Base-by-base conservation (phyloP, 2,113 vertebrate species). In the Laterallus jamaicensis region DNA sequence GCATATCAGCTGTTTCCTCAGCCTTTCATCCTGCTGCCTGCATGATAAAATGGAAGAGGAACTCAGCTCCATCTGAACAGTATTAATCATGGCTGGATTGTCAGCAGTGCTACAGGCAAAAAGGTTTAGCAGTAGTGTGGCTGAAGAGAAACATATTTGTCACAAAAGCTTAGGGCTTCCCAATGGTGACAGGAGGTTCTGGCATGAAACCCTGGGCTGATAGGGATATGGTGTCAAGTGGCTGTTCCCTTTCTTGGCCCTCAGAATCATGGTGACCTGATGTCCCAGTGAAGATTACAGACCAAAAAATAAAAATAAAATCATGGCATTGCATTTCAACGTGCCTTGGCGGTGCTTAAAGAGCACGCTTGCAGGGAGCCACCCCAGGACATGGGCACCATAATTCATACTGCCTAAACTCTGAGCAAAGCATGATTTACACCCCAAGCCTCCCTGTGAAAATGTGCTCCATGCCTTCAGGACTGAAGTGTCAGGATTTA, bases 1-100 rank as follows among this genome's bases (percentile, higher is more conserved):
- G 40, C 54, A 89, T 54, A 92, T 96, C 85, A 91, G 56, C 85
- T 91, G 59, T 93, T 96, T 85, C 37, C 58, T 93, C 66, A 77
- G 89, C 70, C 58, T 96, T 95, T 96, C 60, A 25, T 67, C 49
- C 49, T 52, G 62, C 78, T 92, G 69, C 63, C 76, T 89, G 76
- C 82, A 42, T 73, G 92, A 80, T 87, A 56, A 78, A 92, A 76
- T 28, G 35, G 67, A 84, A 93, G 75, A 88, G 56, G 73, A 96
- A 37, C 64, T 89, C 37, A 64, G 87, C 70, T 96, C 77, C 63
- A 74, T 88, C 87, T 89, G 77, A 87, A 60, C 76, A 76, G 40
- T 56, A 47, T 91, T 93, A 93, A 89, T 92, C 4, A 49, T 54
- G 88, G 92, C 44, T 88, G 77, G 84, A 77, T 93, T 96, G 85